Conservation (phyloP, 2,797 vertebrate species). For the Sebastiscus tertius region DNA sequence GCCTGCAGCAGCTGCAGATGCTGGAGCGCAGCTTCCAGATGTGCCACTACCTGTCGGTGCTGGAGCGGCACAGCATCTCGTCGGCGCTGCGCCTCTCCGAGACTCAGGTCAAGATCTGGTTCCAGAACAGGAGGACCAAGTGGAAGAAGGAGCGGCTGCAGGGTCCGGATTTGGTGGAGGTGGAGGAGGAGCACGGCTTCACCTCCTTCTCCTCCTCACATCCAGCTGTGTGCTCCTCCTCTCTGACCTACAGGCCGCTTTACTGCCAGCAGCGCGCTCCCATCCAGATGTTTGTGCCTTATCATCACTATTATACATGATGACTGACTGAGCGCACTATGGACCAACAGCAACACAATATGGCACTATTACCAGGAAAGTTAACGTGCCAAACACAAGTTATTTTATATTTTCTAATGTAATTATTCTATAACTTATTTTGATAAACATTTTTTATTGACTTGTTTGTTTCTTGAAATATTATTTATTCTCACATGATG, state of each 20-base stretch:
- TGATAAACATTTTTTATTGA: constrained; percentile 42
- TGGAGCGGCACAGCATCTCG: constrained; percentile 81
- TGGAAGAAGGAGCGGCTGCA: constrained; percentile 83
- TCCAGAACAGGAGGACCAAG: constrained; percentile 86
- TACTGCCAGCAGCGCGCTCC: constrained; percentile 37
- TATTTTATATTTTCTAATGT: constrained; percentile 35
- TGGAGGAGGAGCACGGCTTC: constrained; percentile 19
- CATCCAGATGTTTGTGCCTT: constrained; percentile 46
- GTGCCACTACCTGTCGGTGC: constrained; percentile 83
- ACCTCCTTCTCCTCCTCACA: background rate
- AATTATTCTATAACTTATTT: constrained; percentile 66
- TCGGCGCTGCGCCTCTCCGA: constrained; percentile 76
- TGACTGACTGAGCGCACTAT: background rate
- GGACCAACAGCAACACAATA: background rate
- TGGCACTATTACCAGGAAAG: background rate
- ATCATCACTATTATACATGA: constrained; percentile 38
- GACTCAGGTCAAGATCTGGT: constrained; percentile 88
- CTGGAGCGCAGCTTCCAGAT: constrained; percentile 81
- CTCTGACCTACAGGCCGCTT: constrained; percentile 15
- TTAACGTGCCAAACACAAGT: background rate
- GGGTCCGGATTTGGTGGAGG: constrained; percentile 35
- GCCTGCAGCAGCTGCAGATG: constrained; percentile 77
- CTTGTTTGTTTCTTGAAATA: background rate
- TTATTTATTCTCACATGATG: background rate
- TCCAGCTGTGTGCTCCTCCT: background rate